Evolutionary conservation across 2,113 vertebrate species (phyloP).

Genomic region (Calypte anna): DNA sequence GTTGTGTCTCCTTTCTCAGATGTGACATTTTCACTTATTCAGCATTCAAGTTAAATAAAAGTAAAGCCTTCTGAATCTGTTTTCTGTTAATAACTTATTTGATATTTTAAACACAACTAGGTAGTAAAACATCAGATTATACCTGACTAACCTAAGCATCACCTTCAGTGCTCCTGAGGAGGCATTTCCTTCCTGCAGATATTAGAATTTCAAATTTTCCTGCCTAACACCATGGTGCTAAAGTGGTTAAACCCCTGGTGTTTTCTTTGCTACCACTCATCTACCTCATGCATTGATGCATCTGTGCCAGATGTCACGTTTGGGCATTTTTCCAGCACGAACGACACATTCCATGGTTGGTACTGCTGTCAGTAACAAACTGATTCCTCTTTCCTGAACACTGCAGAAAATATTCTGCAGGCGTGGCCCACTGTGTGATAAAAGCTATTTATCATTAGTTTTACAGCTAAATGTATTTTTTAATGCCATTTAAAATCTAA

Average conservation of each 20-base stretch:
- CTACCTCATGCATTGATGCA: neutral
- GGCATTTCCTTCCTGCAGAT: neutral
- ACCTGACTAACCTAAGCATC: neutral
- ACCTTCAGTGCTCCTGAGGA: neutral
- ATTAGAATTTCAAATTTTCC: neutral
- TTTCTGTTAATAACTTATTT: neutral
- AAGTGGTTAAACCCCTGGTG: neutral
- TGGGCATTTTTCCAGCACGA: neutral
- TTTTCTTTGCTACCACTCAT: neutral
- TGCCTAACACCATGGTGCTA: neutral
- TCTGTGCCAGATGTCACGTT: neutral
- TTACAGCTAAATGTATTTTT: neutral
- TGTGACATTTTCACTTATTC: neutral
- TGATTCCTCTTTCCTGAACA: neutral
- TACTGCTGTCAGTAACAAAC: neutral
- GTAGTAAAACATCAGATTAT: neutral
- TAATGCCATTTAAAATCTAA: neutral
- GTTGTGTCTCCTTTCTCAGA: neutral
- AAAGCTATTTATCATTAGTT: neutral
- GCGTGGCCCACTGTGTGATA: neutral
- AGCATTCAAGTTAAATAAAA: neutral
- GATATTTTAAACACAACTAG: neutral
- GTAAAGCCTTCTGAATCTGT: neutral
- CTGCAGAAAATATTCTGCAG: neutral
- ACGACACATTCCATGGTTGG: rapidly evolving